Base-by-base conservation (phyloP, 2,888 invertebrate species). In the Taphrorychus bicolor region DNA sequence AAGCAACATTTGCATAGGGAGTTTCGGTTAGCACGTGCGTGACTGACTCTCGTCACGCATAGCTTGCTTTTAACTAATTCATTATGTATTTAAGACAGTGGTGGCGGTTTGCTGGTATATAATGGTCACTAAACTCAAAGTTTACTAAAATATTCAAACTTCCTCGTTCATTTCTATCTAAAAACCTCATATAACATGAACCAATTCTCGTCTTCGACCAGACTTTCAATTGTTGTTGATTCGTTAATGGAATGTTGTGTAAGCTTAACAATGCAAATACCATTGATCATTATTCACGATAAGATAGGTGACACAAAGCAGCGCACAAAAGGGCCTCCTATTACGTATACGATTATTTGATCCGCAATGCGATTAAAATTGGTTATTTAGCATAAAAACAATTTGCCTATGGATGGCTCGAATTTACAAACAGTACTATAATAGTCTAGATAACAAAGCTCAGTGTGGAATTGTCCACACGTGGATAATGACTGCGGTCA, bases 11-110 rank as follows among this genome's bases (percentile, higher is more conserved):
- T 64, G 53, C 70, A 66, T 61, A 59, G 49, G 62, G 59, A 57
- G 41, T 59, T 64, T 7, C 9, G 11, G 11, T 11, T 32, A 58
- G 68, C 73, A 73, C 72, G 72, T 72, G 73, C 73, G 74, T 74
- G 72, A 70, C 73, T 57, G 61, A 67, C 70, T 66, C 22, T 49
- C 58, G 70, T 74, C 73, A 74, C 73, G 73, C 72, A 73, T 69
- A 61, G 68, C 53, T 58, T 59, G 59, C 59, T 64, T 24, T 59
- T 49, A 60, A 52, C 48, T 48, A 51, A 51, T 9, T 51, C 32
- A 18, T 19, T 32, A 5, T 21, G 49, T 32, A 21, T 49, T 59
- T 59, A 40, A 32, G 32, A 3, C 32, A 32, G 32, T 32, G 32
- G 32, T 3, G 32, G 32, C 7, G 32, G 32, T 3, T 11, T 1